Base-by-base conservation (phyloP, 2,888 invertebrate genomes). In the Noctua comes region DNA sequence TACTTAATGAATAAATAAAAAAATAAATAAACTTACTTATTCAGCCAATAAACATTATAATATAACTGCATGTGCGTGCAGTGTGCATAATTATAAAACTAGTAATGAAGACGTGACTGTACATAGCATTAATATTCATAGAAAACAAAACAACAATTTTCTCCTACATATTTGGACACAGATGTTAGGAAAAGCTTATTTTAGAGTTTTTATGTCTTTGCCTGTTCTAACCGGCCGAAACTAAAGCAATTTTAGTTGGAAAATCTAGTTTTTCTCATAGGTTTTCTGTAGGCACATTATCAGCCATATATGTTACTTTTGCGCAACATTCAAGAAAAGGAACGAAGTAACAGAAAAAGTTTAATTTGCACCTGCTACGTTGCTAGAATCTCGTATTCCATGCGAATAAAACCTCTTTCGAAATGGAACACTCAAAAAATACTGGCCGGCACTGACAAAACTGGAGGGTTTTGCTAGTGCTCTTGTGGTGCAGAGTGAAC, bases 181-280 rank as follows among this genome's bases (percentile, higher is more conserved):
- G 68, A 81, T 77, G 77, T 66, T 68, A 46, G 11, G 8, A 73
- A 68, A 73, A 85, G 72, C 64, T 71, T 72, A 66, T 75, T 74
- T 76, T 76, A 74, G 46, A 76, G 62, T 68, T 81, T 81, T 82
- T 85, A 78, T 72, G 71, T 43, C 57, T 73, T 72, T 76, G 65
- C 54, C 27, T 65, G 70, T 73, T 43, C 65, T 65, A 59, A 65
- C 68, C 6, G 57, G 57, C 64, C 31, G 62, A 65, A 59, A 70
- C 79, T 76, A 70, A 83, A 79, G 69, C 69, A 79, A 76, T 79
- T 79, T 79, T 43, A 73, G 54, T 79, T 66, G 48, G 79, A 31
- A 72, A 79, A 76, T 73, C 64, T 70, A 76, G 10, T 70, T 79
- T 70, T 79, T 71, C 54, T 73, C 40, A 31, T 62, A 69, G 48